A percentile compares a stretch with the other conserved stretches of the same genome.
Conservation (phyloP, 2,113 vertebrate species). For the Pavo muticus region DNA sequence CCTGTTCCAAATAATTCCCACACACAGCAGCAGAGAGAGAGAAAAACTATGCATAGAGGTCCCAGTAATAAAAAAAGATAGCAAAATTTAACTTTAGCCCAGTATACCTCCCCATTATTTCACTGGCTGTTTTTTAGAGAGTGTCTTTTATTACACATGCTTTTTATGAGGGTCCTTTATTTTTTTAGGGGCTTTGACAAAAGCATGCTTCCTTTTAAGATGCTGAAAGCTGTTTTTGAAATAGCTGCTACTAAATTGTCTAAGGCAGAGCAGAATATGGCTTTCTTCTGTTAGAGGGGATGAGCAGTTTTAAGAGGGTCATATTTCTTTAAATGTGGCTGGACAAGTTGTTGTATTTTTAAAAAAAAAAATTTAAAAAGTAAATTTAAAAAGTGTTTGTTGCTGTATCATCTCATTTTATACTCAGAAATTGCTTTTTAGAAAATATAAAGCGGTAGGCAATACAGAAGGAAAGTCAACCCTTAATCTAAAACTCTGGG, state of each 20-base stretch:
- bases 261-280: background rate
- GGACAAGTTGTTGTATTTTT: background rate
- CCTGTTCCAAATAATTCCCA: background rate
- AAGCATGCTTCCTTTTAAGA: background rate
- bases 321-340: constrained; percentile 38
- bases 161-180: background rate
- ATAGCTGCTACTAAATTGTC: constrained; percentile 30
- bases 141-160: background rate
- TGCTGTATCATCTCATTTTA: constrained; percentile 19
- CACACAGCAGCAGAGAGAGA: background rate
- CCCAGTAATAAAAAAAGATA: background rate
- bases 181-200: background rate
- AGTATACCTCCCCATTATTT: background rate
- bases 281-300: background rate
- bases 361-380: background rate
- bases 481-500: background rate
- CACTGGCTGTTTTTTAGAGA: background rate
- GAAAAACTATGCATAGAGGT: background rate
- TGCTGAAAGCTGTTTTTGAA: background rate
- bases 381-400: background rate
- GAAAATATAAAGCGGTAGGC: background rate
- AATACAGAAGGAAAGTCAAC: background rate
- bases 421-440: background rate
- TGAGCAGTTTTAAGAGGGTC: background rate
- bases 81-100: background rate